These are phyloP conservation scores for Globia sparganii DNA, from an alignment of 2,888 invertebrate species.

Conservation along the genomic window DNA sequence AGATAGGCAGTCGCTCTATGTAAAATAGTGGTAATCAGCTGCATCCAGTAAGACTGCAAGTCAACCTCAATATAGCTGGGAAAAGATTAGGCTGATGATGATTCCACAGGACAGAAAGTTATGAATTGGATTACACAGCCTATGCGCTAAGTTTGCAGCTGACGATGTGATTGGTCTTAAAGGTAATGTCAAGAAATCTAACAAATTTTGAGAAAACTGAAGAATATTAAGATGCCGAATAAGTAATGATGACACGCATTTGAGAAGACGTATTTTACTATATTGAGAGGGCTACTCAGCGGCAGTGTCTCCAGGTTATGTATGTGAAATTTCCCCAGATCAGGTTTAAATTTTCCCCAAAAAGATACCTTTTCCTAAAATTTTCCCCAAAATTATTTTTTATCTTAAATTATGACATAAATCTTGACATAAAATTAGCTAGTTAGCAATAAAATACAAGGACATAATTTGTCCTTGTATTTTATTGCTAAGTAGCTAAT, in stretches of 20 bases:
- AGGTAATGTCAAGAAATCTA: not conserved
- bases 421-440: too few relatives aligned
- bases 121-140: not conserved
- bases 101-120: not conserved
- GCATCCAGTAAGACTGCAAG: too few relatives aligned
- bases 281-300: not conserved
- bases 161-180: not conserved
- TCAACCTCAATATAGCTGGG: not conserved
- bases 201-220: not conserved
- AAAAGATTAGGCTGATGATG: not conserved
- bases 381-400: too few relatives aligned
- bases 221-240: not conserved
- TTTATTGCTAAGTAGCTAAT: accelerated
- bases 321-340: too few relatives aligned
- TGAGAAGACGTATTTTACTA: not conserved
- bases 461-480: accelerated
- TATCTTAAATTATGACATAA: too few relatives aligned
- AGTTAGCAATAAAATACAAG: too few relatives aligned
- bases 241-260: not conserved
- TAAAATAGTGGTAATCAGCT: not conserved
- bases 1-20: not conserved
- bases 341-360: too few relatives aligned
- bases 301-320: too few relatives aligned
- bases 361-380: too few relatives aligned
- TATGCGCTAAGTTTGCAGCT: too few relatives aligned